Evolutionary conservation across 2,797 vertebrate species (phyloP).

Genomic region (Anguilla obscura): DNA sequence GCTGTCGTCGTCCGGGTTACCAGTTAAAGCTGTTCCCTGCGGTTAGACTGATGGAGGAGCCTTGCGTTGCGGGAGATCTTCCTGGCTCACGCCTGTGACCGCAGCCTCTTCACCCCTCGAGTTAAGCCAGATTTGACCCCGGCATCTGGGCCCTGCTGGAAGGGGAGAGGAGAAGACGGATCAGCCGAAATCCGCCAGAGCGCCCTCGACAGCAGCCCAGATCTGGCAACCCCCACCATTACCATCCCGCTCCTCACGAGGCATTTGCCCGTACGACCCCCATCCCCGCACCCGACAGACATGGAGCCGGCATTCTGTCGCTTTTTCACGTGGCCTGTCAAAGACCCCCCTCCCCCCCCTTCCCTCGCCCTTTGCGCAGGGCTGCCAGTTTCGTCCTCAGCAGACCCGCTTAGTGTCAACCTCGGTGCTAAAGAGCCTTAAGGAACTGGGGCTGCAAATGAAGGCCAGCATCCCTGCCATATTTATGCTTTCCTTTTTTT

Average conservation of each 20-base stretch:
- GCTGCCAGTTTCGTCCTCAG: conserved; percentile 58
- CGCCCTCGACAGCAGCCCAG: background rate
- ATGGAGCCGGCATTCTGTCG: background rate
- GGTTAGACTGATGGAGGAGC: background rate
- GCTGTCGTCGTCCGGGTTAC: background rate
- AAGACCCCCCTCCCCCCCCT: conserved; percentile 19
- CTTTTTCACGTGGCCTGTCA: conserved; percentile 11
- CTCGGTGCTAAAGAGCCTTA: conserved; percentile 70
- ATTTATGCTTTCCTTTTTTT: conserved; percentile 56
- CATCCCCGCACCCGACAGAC: background rate
- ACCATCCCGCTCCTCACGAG: background rate
- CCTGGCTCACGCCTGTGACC: background rate
- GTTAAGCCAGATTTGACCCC: background rate
- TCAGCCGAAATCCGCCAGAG: background rate
- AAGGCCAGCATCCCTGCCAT: conserved; percentile 57
- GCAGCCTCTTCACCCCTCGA: background rate
- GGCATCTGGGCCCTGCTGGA: background rate
- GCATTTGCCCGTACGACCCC: background rate
- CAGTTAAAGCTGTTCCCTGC: background rate
- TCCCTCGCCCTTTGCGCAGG: conserved; percentile 55
- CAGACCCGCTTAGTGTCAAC: conserved; percentile 65
- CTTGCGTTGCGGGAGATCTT: background rate
- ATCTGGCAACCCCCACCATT: background rate
- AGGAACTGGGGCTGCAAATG: conserved; percentile 59
- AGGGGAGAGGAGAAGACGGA: background rate